phyloP scores from a whole-genome alignment of 92 coral and sea anemone genomes.

The Porites lobata region DNA sequence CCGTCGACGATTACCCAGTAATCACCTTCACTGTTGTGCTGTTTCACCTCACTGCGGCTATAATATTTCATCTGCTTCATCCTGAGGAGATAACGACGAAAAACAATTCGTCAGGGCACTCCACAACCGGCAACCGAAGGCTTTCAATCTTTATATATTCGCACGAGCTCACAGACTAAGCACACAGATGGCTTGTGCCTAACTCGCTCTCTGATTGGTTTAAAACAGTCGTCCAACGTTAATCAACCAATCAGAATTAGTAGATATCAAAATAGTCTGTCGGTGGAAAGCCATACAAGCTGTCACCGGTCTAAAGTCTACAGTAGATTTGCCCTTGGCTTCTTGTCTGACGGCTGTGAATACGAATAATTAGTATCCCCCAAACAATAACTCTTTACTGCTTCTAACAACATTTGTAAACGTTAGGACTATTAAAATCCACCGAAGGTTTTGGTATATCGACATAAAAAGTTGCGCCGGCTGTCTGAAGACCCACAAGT shows the following conservation, averaged over 20 bases:
- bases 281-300: slow-evolving; percentile 27
- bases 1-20: slow-evolving; percentile 92
- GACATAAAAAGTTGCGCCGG: no score
- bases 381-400: no score
- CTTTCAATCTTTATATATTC: neutral
- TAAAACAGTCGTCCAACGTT: neutral
- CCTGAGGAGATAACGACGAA: neutral
- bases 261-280: neutral
- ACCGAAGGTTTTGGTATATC: no score
- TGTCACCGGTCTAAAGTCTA: neutral
- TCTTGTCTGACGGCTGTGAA: no score
- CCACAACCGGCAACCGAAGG: neutral
- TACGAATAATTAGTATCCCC: no score
- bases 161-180: neutral
- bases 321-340: no score
- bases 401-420: no score
- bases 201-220: slow-evolving; percentile 36
- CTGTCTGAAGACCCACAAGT: no score
- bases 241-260: slow-evolving; percentile 28
- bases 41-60: slow-evolving; percentile 85
- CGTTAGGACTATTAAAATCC: no score
- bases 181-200: neutral
- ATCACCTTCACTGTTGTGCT: slow-evolving; percentile 84
- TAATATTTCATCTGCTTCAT: slow-evolving; percentile 46
- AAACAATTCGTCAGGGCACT: neutral